Evolutionary conservation across 2,113 vertebrate species (phyloP).

Genomic region (Heteronetta atricapilla): DNA sequence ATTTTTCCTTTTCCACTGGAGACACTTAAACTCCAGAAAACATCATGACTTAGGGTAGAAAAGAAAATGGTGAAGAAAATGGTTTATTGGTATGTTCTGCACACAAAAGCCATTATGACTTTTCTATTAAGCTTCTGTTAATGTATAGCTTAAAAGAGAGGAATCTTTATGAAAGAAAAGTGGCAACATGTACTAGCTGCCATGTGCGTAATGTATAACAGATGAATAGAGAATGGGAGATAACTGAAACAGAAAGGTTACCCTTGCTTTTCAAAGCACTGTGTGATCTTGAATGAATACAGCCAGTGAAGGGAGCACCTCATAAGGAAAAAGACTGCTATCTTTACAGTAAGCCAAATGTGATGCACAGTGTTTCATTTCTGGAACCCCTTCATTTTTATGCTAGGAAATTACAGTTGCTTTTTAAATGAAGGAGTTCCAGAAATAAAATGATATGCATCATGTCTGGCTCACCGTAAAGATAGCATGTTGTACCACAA

Average conservation of each 20-base stretch:
- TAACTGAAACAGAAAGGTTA: background rate
- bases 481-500: background rate
- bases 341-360: background rate
- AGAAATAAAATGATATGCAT: conserved; percentile 12
- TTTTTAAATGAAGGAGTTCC: conserved; percentile 27
- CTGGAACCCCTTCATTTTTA: background rate
- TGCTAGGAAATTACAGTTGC: conserved; percentile 29
- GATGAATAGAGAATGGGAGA: background rate
- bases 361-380: background rate
- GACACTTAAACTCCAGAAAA: background rate
- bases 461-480: background rate
- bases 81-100: background rate
- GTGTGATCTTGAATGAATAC: background rate
- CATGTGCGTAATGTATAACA: background rate
- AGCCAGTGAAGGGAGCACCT: background rate
- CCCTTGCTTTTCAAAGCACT: conserved; percentile 8
- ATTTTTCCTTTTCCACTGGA: background rate
- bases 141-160: background rate
- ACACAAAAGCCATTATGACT: background rate
- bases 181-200: background rate
- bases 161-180: background rate
- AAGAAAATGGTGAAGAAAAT: background rate
- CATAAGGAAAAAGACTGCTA: background rate
- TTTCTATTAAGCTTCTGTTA: background rate
- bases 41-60: background rate